These are phyloP conservation scores for Prunella fulvescens DNA, from an alignment of 2,113 vertebrate genomes.

Conservation along the genomic window DNA sequence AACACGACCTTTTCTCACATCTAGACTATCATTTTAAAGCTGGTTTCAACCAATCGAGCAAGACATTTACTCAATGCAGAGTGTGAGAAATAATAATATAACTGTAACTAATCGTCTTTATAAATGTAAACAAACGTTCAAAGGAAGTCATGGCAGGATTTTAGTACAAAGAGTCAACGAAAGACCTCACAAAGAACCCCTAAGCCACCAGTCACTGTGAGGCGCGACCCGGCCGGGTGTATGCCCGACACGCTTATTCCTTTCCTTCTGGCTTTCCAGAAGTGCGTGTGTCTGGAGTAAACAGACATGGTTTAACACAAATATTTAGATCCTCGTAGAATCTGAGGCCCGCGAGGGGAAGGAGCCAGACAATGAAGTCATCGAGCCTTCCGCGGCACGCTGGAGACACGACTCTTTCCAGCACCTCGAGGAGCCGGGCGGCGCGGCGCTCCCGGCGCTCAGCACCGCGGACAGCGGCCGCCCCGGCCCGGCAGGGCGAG, in stretches of 20 bases:
- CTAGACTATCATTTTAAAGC: not conserved
- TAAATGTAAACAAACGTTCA: not conserved
- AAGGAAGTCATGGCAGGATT: not conserved
- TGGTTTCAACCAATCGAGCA: not conserved
- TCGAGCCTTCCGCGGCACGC: not conserved
- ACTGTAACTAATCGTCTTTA: not conserved
- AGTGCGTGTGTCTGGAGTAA: not conserved
- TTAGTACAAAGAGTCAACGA: not conserved
- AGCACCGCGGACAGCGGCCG: slow-evolving; percentile 53
- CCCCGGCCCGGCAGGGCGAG: rapidly evolving
- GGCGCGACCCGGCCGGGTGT: not conserved
- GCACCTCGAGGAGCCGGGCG: not conserved
- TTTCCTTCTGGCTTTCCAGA: not conserved
- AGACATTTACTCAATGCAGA: not conserved
- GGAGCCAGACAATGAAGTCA: not conserved
- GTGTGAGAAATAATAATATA: not conserved
- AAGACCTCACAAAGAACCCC: not conserved
- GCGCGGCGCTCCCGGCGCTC: not conserved
- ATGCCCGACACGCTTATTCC: not conserved
- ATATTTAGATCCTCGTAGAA: not conserved
- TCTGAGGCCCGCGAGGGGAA: not conserved
- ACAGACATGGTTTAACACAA: not conserved
- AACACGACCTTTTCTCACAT: not conserved
- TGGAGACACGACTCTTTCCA: rapidly evolving
- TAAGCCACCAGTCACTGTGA: not conserved